Evolutionary conservation across 2,888 invertebrate species (phyloP), one percentile per base, ranked within the genome.

Genomic region (Ennomos quercinarius): DNA sequence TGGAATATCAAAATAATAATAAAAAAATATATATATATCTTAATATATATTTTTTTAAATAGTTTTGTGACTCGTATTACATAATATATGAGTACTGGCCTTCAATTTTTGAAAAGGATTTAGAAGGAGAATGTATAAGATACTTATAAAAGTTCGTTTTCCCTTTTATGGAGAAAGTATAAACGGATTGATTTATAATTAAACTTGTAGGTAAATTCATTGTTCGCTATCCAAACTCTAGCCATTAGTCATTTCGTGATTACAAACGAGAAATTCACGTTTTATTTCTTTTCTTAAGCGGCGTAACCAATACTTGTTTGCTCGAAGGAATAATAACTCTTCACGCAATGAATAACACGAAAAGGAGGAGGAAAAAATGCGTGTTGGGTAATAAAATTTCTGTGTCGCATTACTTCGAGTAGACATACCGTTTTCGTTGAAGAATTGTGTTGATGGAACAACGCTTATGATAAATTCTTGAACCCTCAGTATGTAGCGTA

Each of bases 361-460:
- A 74, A 76, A 73, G 73, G 64, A 72, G 60, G 70, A 64, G 49
- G 70, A 48, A 53, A 62, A 67, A 66, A 68, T 61, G 67, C 62
- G 70, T 53, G 49, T 53, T 73, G 68, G 70, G 70, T 77, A 77
- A 83, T 79, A 79, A 74, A 76, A 79, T 75, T 74, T 73, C 71
- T 68, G 64, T 63, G 62, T 63, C 71, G 68, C 67, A 70, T 76
- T 74, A 73, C 66, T 47, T 72, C 68, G 72, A 57, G 69, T 67
- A 70, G 76, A 74, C 76, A 72, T 73, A 67, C 68, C 63, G 27
- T 70, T 78, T 80, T 74, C 71, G 64, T 61, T 66, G 55, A 70
- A 70, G 77, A 76, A 79, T 79, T 80, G 68, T 78, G 74, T 75
- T 78, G 76, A 80, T 75, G 74, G 70, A 70, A 70, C 74, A 53